Percentiles rank a stretch among this genome's conserved stretches.
These are phyloP conservation scores for Sciaenops ocellatus DNA, from an alignment of 2,797 vertebrate genomes.

Conservation along the genomic window DNA sequence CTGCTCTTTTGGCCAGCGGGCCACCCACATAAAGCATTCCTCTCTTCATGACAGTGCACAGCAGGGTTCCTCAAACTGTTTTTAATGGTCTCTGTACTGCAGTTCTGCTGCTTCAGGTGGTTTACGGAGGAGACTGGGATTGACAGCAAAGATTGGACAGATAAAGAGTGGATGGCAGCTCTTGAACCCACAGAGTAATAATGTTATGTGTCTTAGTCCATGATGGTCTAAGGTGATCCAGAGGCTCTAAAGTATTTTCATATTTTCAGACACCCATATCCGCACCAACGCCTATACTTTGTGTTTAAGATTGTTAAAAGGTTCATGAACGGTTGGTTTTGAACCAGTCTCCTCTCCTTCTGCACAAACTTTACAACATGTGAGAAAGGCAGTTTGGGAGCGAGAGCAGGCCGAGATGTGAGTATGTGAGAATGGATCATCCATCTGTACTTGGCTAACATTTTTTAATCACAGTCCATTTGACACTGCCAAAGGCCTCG, in stretches of 20 bases:
- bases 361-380: conserved; percentile 48
- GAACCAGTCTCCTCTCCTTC: conserved; percentile 11
- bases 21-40: conserved; percentile 64
- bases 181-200: conserved; percentile 25
- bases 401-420: conserved; percentile 39
- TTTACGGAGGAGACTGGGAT: conserved; percentile 27
- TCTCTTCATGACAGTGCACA: conserved; percentile 31
- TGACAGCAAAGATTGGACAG: conserved; percentile 30
- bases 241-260: conserved; percentile 13
- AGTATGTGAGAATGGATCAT: conserved; percentile 58
- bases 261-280: conserved; percentile 31
- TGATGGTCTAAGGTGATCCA: conserved; percentile 16
- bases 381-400: conserved; percentile 35
- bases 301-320: conserved; percentile 39
- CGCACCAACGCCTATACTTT: conserved; percentile 14
- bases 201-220: conserved; percentile 13
- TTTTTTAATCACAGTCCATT: conserved; percentile 62
- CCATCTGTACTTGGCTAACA: conserved; percentile 64
- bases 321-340: conserved; percentile 7
- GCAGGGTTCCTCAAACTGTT: conserved; percentile 35
- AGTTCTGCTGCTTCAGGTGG: conserved; percentile 41
- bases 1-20: conserved; percentile 49
- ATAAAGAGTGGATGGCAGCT: conserved; percentile 34
- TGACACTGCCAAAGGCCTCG: conserved; percentile 64
- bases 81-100: conserved; percentile 29